Percentiles rank a stretch among this genome's conserved stretches.
Conservation (phyloP, 1,140 invertebrate species). For the Antheraea pernyi region DNA sequence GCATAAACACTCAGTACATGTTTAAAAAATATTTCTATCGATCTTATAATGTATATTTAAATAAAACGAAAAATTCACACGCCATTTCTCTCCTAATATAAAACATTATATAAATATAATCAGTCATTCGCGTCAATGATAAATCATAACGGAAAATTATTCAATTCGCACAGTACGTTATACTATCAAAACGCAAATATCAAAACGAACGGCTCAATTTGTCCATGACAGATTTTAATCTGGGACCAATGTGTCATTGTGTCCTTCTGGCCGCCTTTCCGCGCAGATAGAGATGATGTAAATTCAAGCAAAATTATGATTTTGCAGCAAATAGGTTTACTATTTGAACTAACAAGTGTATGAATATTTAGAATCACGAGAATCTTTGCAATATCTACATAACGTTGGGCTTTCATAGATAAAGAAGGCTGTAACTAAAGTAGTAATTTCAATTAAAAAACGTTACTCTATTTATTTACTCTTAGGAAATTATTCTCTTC, state of each 20-base stretch:
- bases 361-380: no score
- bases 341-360: no score
- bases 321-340: background rate
- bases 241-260: slow-evolving; percentile 55
- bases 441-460: no score
- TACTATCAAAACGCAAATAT: slow-evolving; percentile 17
- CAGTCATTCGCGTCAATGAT: slow-evolving; percentile 2
- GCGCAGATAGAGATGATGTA: background rate
- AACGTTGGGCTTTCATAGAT: no score
- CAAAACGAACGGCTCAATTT: slow-evolving; percentile 41
- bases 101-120: background rate
- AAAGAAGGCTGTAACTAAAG: no score
- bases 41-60: slow-evolving; percentile 8
- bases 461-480: no score
- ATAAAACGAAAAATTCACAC: background rate
- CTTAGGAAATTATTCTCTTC: no score
- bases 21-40: no score
- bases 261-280: background rate
- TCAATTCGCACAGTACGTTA: slow-evolving; percentile 2
- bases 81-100: background rate
- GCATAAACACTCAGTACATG: no score
- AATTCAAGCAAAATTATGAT: background rate
- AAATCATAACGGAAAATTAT: slow-evolving; percentile 6
- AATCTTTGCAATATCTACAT: no score
- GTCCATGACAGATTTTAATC: slow-evolving; percentile 60